These are phyloP conservation scores for Tenthredo scrophulariae DNA, from an alignment of 2,888 invertebrate genomes.

Conservation along the genomic window DNA sequence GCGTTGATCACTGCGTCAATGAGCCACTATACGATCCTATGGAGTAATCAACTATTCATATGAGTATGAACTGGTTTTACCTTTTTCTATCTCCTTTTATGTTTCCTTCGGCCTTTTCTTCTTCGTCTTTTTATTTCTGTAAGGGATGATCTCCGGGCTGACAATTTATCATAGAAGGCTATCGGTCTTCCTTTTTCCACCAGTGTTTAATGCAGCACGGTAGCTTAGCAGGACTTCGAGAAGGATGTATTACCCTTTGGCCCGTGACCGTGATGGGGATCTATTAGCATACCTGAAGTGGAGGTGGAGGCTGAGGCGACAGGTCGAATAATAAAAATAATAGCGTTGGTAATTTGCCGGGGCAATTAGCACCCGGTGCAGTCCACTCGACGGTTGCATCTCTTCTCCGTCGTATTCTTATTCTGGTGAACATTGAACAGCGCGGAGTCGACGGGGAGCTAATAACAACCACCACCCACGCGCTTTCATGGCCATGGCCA, in stretches of 20 bases:
- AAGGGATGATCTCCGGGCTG: background rate
- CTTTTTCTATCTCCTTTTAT: background rate
- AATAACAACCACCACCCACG: slow-evolving; percentile 43
- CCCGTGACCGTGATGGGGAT: slow-evolving; percentile 11
- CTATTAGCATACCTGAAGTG: slow-evolving; percentile 33
- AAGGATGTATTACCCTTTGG: background rate
- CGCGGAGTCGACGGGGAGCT: slow-evolving; percentile 13
- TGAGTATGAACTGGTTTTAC: background rate
- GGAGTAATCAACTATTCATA: slow-evolving; percentile 21
- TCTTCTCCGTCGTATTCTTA: background rate
- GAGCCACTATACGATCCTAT: background rate
- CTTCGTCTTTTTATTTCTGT: background rate
- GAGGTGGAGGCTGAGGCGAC: slow-evolving; percentile 3
- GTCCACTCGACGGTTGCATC: background rate
- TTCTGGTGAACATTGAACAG: slow-evolving; percentile 33
- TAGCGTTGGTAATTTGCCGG: slow-evolving; percentile 38
- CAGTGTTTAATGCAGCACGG: background rate
- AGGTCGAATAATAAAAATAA: slow-evolving; percentile 24
- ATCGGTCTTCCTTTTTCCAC: background rate
- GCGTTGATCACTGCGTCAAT: slow-evolving; percentile 5
- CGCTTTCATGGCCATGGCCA: slow-evolving; percentile 1
- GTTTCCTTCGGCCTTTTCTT: background rate
- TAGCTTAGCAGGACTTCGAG: background rate
- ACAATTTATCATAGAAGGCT: background rate
- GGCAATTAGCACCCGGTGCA: slow-evolving; percentile 48